Evolutionary conservation across 1,140 invertebrate species (phyloP).

Genomic region (Drosophila carrolli): DNA sequence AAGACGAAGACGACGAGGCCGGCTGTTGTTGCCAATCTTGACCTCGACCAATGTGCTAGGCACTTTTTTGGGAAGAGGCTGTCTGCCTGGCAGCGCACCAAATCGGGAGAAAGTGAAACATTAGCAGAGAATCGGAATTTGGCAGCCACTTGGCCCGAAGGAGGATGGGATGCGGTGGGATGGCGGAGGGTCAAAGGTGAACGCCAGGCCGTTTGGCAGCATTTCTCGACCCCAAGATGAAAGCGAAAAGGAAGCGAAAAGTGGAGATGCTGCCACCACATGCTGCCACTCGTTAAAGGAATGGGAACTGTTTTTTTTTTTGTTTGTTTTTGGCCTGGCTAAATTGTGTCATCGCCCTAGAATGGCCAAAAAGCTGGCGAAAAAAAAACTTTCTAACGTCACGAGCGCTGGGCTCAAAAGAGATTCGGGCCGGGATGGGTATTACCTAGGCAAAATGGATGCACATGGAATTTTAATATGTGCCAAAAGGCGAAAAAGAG

Average conservation of each 20-base stretch:
- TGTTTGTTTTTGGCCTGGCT: constrained; percentile 21
- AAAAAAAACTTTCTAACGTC: constrained; percentile 47
- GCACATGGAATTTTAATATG: constrained; percentile 55
- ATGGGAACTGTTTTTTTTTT: constrained; percentile 10
- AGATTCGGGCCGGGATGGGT: not conserved
- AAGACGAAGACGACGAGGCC: constrained; percentile 24
- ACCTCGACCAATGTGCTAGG: constrained; percentile 69
- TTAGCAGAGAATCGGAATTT: constrained; percentile 45
- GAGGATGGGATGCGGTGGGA: not conserved
- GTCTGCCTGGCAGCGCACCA: constrained; percentile 70
- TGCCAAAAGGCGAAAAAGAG: constrained; percentile 48
- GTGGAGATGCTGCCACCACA: constrained; percentile 21
- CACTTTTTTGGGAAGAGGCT: constrained; percentile 45
- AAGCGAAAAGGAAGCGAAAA: constrained; percentile 50
- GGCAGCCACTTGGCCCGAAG: constrained; percentile 25
- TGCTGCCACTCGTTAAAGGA: constrained; percentile 41
- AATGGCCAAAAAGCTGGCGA: constrained; percentile 18
- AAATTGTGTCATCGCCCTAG: constrained; percentile 56
- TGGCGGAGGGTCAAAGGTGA: constrained; percentile 45
- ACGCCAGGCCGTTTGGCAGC: constrained; percentile 38
- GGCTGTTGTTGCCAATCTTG: constrained; percentile 71
- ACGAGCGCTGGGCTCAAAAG: constrained; percentile 21
- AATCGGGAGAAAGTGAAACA: constrained; percentile 77
- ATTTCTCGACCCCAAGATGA: constrained; percentile 31
- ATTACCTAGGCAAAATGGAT: constrained; percentile 41